Evolutionary conservation across 2,113 vertebrate genomes (phyloP), one percentile per base, ranked within the genome.

Genomic region (Noturus placidus): DNA sequence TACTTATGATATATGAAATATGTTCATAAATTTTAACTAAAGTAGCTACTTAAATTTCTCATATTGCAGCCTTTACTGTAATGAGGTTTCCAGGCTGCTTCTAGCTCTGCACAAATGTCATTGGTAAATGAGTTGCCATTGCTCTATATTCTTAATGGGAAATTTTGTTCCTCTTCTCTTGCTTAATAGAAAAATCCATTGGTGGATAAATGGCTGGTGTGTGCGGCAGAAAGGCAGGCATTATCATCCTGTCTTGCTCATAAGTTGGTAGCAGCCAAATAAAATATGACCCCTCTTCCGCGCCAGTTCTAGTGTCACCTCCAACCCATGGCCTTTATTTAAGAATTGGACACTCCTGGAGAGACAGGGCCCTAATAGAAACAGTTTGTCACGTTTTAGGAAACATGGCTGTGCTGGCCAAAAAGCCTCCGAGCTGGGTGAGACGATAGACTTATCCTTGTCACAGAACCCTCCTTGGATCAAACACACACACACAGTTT

Each of bases 261-360:
- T 70, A 74, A 89, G 63, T 63, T 65, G 54, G 82, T 57, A 87
- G 88, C 82, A 52, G 77, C 63, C 63, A 79, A 80, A 78, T 87
- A 87, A 91, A 89, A 91, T 83, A 86, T 80, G 82, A 83, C 87
- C 76, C 56, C 80, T 57, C 82, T 81, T 46, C 76, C 46, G 70
- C 35, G 42, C 74, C 77, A 91, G 83, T 63, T 82, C 83, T 63
- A 35, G 27, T 86, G 87, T 91, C 89, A 91, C 86, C 85, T 87
- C 82, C 82, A 83, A 77, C 65, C 61, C 69, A n/a, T 88, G 81
- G 65, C 86, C 83, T 89, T 89, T 89, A 89, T 89, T 87, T 87
- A 90, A 89, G 88, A 77, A 87, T 87, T 42, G 65, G 80, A 83
- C n/a, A 72, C 78, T 84, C 65, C 30, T 8, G 50, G 82, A 89